phyloP scores from a whole-genome alignment of 1,140 invertebrate species.

The Thalassaphorura encarpata region DNA sequence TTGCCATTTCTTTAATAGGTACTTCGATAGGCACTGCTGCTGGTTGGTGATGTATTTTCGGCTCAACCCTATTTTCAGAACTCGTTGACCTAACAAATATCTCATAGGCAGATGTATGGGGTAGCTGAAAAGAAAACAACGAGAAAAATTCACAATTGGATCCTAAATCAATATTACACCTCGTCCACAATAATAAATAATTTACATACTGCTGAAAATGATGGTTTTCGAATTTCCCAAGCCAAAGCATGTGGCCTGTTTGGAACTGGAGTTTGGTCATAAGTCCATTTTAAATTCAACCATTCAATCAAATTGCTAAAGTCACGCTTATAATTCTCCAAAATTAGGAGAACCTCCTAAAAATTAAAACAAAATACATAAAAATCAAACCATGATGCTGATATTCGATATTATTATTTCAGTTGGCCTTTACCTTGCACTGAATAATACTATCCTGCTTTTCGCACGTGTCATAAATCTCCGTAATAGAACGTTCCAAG shows the following conservation, averaged over 20 bases:
- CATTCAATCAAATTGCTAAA: conserved; percentile 86
- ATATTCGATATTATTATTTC: too few relatives aligned
- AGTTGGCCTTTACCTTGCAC: conserved; percentile 52
- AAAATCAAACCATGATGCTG: too few relatives aligned
- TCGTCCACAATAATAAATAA: neutral
- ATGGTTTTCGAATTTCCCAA: conserved; percentile 90
- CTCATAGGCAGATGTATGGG: conserved; percentile 1
- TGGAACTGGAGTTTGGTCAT: conserved; percentile 74
- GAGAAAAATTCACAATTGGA: neutral
- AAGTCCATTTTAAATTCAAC: conserved; percentile 85
- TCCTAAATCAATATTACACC: neutral
- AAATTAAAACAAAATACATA: conserved; percentile 40
- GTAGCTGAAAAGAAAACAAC: too few relatives aligned
- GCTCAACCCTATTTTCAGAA: too few relatives aligned
- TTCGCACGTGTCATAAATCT: conserved; percentile 55
- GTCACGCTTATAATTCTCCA: conserved; percentile 87
- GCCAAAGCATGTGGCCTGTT: conserved; percentile 76
- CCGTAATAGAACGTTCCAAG: conserved; percentile 74
- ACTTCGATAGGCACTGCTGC: conserved; percentile 1
- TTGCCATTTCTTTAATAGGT: too few relatives aligned
- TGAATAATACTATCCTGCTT: conserved; percentile 51
- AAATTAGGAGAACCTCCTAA: conserved; percentile 83
- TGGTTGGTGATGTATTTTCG: conserved; percentile 8
- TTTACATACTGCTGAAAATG: conserved; percentile 49
- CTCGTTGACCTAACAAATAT: too few relatives aligned